These are phyloP conservation scores for Ips typographus DNA, from an alignment of 1,140 invertebrate genomes.

Conservation along the genomic window DNA sequence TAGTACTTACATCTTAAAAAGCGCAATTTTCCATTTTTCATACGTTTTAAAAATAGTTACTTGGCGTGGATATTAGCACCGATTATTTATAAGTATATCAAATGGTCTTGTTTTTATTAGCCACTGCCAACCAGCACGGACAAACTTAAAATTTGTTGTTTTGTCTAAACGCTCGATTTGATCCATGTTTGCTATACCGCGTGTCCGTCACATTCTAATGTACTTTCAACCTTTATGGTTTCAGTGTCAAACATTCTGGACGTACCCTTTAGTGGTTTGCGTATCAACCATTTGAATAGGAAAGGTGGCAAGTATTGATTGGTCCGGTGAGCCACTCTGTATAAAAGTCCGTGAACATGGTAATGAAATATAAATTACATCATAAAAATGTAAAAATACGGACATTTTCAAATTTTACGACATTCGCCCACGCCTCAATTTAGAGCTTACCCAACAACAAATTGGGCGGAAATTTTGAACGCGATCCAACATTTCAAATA, in stretches of 20 bases:
- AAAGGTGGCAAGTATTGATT: too few species aligned
- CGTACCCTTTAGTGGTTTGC: too few species aligned
- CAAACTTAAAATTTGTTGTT: constrained; percentile 18
- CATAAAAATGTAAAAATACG: constrained; percentile 22
- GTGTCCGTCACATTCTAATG: too few species aligned
- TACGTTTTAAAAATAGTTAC: too few species aligned
- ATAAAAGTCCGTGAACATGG: constrained; percentile 17
- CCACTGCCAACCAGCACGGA: constrained; percentile 18
- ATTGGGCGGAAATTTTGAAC: constrained; percentile 12
- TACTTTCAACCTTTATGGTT: too few species aligned
- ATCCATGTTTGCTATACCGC: background rate
- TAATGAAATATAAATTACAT: constrained; percentile 16
- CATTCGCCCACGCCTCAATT: constrained; percentile 2
- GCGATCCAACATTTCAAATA: constrained; percentile 8
- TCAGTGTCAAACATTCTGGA: too few species aligned
- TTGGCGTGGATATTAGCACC: too few species aligned
- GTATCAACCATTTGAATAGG: too few species aligned
- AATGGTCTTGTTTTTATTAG: too few species aligned
- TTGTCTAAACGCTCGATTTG: constrained; percentile 5
- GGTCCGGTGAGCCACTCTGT: background rate
- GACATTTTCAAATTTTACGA: background rate
- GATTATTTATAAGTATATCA: too few species aligned
- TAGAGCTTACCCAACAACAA: constrained; percentile 5
- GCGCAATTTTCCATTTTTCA: too few species aligned
- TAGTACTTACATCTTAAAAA: too few species aligned